Evolutionary conservation across 2,888 invertebrate genomes (phyloP).

Genomic region (Folsomia candida): DNA sequence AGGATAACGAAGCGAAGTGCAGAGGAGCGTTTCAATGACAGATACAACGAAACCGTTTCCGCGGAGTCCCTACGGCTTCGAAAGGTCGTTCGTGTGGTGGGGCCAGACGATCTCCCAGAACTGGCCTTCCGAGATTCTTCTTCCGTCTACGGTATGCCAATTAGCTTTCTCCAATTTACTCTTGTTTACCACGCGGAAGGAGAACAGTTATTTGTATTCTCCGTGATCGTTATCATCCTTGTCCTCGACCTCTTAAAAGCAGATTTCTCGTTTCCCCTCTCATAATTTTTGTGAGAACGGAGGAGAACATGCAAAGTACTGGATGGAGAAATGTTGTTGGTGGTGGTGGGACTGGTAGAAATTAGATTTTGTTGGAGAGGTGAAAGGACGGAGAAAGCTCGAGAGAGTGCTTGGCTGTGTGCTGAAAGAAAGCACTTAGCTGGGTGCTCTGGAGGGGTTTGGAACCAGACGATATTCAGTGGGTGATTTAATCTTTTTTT

Average conservation of each 20-base stretch:
- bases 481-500: constrained; percentile 12
- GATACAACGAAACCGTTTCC: constrained; percentile 27
- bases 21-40: constrained; percentile 18
- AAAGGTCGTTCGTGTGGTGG: constrained; percentile 45
- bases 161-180: background rate
- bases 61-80: constrained; percentile 45
- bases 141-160: constrained; percentile 34
- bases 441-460: background rate
- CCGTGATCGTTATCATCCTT: background rate
- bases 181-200: background rate
- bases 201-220: background rate
- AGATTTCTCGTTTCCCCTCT: background rate
- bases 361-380: background rate
- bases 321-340: background rate
- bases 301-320: background rate
- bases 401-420: background rate
- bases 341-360: background rate
- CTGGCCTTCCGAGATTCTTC: constrained; percentile 28
- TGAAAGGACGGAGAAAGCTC: constrained; percentile 1
- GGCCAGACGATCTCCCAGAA: constrained; percentile 49
- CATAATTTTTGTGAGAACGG: background rate
- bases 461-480: background rate
- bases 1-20: constrained; percentile 18
- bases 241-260: background rate
- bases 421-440: background rate